A percentile compares a stretch with the other conserved stretches of the same genome.
Evolutionary conservation across 2,113 vertebrate genomes (phyloP).

Genomic region (Vulpes lagopus): DNA sequence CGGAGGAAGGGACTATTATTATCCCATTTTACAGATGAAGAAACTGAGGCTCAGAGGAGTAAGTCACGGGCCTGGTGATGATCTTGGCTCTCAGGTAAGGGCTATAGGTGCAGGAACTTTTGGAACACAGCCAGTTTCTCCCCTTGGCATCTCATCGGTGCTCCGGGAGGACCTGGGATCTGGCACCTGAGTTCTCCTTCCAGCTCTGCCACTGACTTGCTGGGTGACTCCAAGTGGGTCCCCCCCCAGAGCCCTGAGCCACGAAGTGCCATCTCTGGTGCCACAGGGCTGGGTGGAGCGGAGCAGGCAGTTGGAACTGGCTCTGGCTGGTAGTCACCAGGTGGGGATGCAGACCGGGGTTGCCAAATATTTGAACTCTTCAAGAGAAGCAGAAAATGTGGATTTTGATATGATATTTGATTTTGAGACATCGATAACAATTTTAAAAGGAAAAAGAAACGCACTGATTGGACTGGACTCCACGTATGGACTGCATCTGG

Average conservation of each 20-base stretch:
- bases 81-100: not conserved
- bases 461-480: constrained; percentile 44
- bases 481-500: constrained; percentile 48
- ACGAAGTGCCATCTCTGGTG: not conserved
- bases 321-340: not conserved
- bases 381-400: constrained; percentile 65
- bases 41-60: not conserved
- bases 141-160: not conserved
- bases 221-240: not conserved
- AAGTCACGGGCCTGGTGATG: no score
- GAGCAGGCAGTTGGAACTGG: not conserved
- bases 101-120: not conserved
- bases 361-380: constrained; percentile 73
- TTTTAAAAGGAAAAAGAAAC: constrained; percentile 49
- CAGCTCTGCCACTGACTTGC: not conserved
- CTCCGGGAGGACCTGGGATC: not conserved
- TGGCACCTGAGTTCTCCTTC: not conserved
- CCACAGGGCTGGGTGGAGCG: not conserved
- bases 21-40: not conserved
- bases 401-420: constrained; percentile 74
- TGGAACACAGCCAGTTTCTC: not conserved
- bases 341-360: not conserved
- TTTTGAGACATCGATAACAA: constrained; percentile 72
- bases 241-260: not conserved
- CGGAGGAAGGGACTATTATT: not conserved